Base-by-base conservation (phyloP, 2,113 vertebrate genomes). In the Syngnathus floridae region DNA sequence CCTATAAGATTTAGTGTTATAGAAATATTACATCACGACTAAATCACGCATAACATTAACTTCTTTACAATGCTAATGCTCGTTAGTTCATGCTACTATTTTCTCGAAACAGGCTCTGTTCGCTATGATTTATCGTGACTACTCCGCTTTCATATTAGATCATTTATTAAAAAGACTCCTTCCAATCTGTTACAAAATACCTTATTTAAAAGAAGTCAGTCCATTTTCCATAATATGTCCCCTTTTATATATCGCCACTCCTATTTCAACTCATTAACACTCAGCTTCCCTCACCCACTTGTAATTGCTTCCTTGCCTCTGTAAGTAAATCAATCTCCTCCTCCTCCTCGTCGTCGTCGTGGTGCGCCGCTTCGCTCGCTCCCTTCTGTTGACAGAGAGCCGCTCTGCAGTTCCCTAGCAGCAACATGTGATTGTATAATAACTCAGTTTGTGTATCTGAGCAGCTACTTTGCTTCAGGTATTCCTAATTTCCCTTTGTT, bases 361-460 rank as follows among this genome's bases (percentile, higher is more conserved):
- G 26, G 26, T 72, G 46, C 64, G 66, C 55, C 54, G 78, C 64
- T 73, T 63, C 56, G 74, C 67, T 66, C 40, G 69, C 67, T 64
- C 72, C 40, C 64, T 71, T 76, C 71, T 61, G 40, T 45, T 77
- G 80, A 83, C 75, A 73, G 69, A 73, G 66, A 80, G 69, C 71
- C 71, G 78, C 70, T 74, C 71, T 66, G 76, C 67, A 82, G 80
- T 71, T 71, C 78, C 75, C 74, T 37, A 59, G 73, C 75, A 81
- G 86, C 82, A 81, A 79, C 75, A 79, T 86, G 76, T 87, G 83
- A 86, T 91, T 90, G 90, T 88, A 84, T 89, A 91, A 92, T 21
- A 59, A 41, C 86, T 82, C 78, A 86, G 81, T 75, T 76, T 86
- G 81, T 86, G 83, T 83, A 77, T 86, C 80, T 87, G 77, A 80